phyloP scores from a whole-genome alignment of 2,888 invertebrate genomes.

The Chrysina gloriosa region DNA sequence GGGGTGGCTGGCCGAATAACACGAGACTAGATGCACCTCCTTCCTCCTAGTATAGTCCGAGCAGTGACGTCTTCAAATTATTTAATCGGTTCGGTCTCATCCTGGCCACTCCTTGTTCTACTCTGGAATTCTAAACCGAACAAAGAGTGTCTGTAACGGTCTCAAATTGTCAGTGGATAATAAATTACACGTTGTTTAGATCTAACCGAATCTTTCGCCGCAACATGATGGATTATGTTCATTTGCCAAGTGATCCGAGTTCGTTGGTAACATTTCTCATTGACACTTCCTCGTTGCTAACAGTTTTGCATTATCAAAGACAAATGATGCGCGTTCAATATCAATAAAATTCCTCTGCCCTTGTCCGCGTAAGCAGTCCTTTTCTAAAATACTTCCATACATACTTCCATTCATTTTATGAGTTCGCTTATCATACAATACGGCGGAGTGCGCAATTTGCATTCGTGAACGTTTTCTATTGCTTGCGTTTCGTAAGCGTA shows the following conservation, averaged over 20 bases:
- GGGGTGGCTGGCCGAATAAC: no score
- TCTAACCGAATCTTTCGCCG: not conserved
- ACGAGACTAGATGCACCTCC: no score
- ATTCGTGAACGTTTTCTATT: slow-evolving; percentile 1
- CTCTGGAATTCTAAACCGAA: no score
- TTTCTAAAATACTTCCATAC: not conserved
- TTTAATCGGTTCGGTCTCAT: no score
- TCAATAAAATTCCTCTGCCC: not conserved
- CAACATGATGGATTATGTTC: not conserved
- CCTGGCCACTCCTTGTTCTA: no score
- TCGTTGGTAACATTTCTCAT: not conserved
- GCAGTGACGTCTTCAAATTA: no score
- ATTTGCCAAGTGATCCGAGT: not conserved
- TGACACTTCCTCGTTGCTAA: slow-evolving; percentile 10
- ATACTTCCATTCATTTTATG: not conserved
- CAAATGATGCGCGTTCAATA: slow-evolving; percentile 4
- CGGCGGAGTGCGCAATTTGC: slow-evolving; percentile 4
- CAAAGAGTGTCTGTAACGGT: no score
- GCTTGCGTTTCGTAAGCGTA: slow-evolving; percentile 14
- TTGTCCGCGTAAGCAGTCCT: not conserved
- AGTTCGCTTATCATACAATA: not conserved
- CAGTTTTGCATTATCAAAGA: not conserved
- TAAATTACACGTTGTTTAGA: no score
- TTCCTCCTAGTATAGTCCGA: no score
- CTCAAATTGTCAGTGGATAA: no score